A percentile compares a stretch with the other conserved stretches of the same genome.
These are phyloP conservation scores for Epinephelus malabaricus DNA, from an alignment of 2,797 vertebrate species.

Conservation along the genomic window DNA sequence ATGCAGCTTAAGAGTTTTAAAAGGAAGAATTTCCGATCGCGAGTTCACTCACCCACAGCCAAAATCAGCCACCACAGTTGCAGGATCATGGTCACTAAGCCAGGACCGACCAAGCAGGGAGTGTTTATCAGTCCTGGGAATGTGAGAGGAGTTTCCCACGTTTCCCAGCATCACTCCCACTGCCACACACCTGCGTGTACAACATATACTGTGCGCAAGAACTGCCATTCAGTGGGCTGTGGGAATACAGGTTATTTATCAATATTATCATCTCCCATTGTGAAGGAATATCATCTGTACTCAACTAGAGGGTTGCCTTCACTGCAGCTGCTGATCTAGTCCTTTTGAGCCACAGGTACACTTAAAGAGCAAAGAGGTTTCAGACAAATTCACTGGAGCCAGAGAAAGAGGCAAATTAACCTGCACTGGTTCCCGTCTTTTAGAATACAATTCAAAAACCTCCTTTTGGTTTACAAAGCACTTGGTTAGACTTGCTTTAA, in stretches of 20 bases:
- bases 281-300: background rate
- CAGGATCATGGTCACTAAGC: slow-evolving; percentile 53
- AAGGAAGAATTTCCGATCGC: too few species aligned
- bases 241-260: background rate
- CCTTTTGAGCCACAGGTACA: background rate
- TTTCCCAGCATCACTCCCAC: slow-evolving; percentile 77
- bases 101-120: slow-evolving; percentile 15
- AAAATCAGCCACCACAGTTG: slow-evolving; percentile 30
- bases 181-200: slow-evolving; percentile 71
- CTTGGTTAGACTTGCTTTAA: too few species aligned
- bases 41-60: slow-evolving; percentile 65
- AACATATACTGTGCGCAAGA: background rate
- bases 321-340: background rate
- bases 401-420: too few species aligned
- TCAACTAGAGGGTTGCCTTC: background rate
- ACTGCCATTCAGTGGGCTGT: background rate
- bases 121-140: slow-evolving; percentile 72
- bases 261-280: slow-evolving; percentile 4
- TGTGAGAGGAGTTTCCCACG: slow-evolving; percentile 71
- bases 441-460: too few species aligned
- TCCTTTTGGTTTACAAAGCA: too few species aligned
- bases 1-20: background rate
- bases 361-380: background rate
- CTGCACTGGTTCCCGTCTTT: too few species aligned
- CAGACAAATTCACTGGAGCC: background rate